Conservation (phyloP, 2,888 invertebrate genomes). For the Julus scandinavius region DNA sequence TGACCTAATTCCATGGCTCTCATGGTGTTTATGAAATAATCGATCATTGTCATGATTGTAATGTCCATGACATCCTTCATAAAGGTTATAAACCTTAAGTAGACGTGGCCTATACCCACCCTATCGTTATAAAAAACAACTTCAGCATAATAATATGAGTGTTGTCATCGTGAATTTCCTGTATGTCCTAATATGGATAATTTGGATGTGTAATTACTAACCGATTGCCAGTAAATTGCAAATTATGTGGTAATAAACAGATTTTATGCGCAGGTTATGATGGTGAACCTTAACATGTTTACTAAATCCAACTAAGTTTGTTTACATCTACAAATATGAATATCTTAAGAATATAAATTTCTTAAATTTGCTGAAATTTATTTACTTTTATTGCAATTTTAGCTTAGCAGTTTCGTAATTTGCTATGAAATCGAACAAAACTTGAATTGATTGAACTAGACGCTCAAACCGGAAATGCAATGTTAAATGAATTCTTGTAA, state of each 20-base stretch:
- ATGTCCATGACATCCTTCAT: slow-evolving; percentile 40
- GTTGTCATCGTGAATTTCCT: slow-evolving; percentile 4
- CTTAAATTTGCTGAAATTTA: no score
- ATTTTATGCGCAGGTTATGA: neutral
- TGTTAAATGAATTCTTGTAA: no score
- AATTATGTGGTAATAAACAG: neutral
- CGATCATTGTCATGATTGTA: slow-evolving; percentile 52
- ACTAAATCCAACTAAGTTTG: no score
- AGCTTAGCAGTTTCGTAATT: no score
- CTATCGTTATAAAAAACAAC: neutral
- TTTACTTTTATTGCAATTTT: no score
- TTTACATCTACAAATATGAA: no score
- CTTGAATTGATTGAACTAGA: no score
- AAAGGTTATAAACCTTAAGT: slow-evolving; percentile 37
- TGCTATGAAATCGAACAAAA: no score
- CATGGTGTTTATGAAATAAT: slow-evolving; percentile 52
- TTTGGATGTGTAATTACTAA: neutral
- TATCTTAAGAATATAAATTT: no score
- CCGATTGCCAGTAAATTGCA: neutral
- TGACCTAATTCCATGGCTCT: slow-evolving; percentile 48
- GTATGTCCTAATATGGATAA: neutral
- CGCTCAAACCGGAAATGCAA: no score
- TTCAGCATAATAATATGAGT: neutral
- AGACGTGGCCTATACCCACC: slow-evolving; percentile 6
- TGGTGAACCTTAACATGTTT: neutral